phyloP scores from a whole-genome alignment of 2,113 vertebrate species.

The Redunca redunca region DNA sequence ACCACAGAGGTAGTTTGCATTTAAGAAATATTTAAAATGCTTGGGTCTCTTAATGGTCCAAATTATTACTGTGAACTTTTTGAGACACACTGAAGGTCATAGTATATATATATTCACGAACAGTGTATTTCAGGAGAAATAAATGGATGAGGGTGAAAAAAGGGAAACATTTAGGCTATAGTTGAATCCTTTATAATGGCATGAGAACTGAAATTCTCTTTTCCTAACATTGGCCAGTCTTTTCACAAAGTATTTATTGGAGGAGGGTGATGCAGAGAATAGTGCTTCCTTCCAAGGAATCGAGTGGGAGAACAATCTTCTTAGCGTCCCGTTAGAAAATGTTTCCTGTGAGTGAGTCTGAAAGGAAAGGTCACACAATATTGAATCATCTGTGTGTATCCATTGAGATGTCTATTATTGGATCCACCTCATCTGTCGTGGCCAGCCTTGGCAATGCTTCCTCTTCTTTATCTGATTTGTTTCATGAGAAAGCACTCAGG shows the following conservation, averaged over 20 bases:
- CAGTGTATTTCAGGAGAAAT: neutral
- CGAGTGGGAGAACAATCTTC: neutral
- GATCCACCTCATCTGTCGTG: neutral
- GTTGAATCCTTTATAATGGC: neutral
- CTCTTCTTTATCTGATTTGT: conserved; percentile 68
- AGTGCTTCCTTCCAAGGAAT: neutral
- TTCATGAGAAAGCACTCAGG: conserved; percentile 45
- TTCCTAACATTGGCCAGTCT: neutral
- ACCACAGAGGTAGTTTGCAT: neutral
- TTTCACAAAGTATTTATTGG: neutral
- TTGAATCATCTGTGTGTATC: neutral
- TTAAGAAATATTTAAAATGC: neutral
- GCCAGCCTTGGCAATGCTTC: conserved; percentile 35
- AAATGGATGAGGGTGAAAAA: neutral
- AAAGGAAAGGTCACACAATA: conserved; percentile 25
- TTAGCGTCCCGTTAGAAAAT: rapidly evolving
- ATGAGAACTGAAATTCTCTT: neutral
- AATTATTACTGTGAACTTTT: neutral
- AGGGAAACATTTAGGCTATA: too few relatives aligned
- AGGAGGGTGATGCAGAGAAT: neutral
- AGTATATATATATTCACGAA: neutral
- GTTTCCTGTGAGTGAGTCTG: neutral
- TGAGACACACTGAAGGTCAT: neutral
- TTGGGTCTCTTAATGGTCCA: neutral
- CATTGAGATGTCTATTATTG: conserved; percentile 38